Base-by-base conservation (phyloP, 2,797 vertebrate genomes). In the Trachurus trachurus region DNA sequence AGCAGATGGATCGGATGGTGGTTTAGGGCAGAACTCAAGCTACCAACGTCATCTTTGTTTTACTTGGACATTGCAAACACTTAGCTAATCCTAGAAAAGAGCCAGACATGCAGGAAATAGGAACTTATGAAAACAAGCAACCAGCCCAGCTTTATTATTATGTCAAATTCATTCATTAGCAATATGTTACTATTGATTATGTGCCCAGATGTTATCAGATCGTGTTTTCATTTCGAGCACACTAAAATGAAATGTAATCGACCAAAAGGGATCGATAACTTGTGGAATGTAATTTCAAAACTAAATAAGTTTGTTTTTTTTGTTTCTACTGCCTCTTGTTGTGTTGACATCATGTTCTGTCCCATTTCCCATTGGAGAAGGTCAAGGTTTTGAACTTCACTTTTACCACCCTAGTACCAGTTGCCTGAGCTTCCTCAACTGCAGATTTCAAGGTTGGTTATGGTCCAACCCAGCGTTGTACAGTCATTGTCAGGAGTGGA, bases 31-130 rank as follows among this genome's bases (percentile, higher is more conserved):
- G 88, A 13, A 54, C 86, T 90, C 49, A 47, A 83, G 78, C 79
- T 45, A 80, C 85, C 79, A 71, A 66, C 92, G 87, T 94, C 90
- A 94, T 86, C 79, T 88, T 90, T 94, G 92, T 95, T 96, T 94
- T 86, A 93, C 88, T 95, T 96, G 95, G 95, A 94, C 78, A 34
- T 71, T n/a, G 76, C 52, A 47, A 93, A 89, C 89, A 85, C 89
- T 92, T 81, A 64, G 87, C 87, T 89, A 92, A 93, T 88, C 91
- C 83, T 77, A 90, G 83, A 92, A 93, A 92, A 84, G 76, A 87
- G 88, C 84, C 89, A 91, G 85, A 92, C 89, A 71, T 81, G 57
- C 88, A 94, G 93, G 93, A 95, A 94, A 87, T 68, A 65, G 71
- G 78, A 79, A 88, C 89, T 90, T 92, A 84, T 84, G 74, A 93